phyloP scores from a whole-genome alignment of 2,888 invertebrate species.

The Notodonta ziczac region DNA sequence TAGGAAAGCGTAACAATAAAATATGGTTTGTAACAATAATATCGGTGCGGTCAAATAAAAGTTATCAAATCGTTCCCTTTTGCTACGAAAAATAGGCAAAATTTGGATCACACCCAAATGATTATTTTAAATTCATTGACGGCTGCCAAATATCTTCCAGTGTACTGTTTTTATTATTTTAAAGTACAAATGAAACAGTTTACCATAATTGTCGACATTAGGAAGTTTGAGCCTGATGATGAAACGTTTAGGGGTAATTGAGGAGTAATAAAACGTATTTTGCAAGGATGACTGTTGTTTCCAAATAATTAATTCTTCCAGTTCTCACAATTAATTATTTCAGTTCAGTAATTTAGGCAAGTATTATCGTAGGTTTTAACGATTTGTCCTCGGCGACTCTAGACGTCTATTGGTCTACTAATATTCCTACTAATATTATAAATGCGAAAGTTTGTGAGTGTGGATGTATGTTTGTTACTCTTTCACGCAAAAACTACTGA shows the following conservation, averaged over 20 bases:
- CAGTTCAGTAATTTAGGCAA: too few relatives aligned
- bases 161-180: not conserved
- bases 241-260: not conserved
- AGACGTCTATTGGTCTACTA: too few relatives aligned
- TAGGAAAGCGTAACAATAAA: constrained; percentile 20
- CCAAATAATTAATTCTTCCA: too few relatives aligned
- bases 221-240: not conserved
- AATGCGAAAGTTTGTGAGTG: too few relatives aligned
- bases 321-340: too few relatives aligned
- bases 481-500: too few relatives aligned
- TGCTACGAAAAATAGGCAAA: not conserved
- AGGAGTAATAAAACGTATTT: not conserved
- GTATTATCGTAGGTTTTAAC: too few relatives aligned
- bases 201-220: not conserved
- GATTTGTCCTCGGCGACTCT: too few relatives aligned
- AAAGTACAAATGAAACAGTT: not conserved
- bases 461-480: too few relatives aligned
- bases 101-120: not conserved
- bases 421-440: too few relatives aligned
- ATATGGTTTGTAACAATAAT: constrained; percentile 14
- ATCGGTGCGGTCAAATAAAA: constrained; percentile 2
- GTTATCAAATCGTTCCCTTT: not conserved
- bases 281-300: not conserved
- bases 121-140: not conserved
- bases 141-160: not conserved